phyloP scores from a whole-genome alignment of 1,140 invertebrate species.

The Pseudomyrmex dendroicus region DNA sequence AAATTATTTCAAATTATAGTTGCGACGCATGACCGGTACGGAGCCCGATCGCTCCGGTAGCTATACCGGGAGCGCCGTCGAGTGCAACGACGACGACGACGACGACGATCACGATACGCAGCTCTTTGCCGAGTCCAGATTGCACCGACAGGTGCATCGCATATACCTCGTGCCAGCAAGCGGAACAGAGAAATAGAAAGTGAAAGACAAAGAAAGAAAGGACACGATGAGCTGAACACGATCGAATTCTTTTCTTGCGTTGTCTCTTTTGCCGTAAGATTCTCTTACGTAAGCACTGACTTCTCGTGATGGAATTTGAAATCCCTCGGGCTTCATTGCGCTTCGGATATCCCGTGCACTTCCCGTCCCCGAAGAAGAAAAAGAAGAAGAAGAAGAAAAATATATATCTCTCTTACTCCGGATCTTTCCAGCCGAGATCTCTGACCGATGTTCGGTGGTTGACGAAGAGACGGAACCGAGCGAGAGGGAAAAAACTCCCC shows the following conservation, averaged over 20 bases:
- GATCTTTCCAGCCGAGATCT: constrained; percentile 7
- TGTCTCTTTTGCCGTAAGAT: constrained; percentile 62
- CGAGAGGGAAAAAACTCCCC: constrained; percentile 57
- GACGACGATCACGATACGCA: constrained; percentile 55
- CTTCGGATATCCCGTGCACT: constrained; percentile 52
- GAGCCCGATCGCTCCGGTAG: constrained; percentile 55
- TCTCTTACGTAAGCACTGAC: constrained; percentile 73
- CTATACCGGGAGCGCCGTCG: constrained; percentile 28
- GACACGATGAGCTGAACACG: constrained; percentile 15
- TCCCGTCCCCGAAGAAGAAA: constrained; percentile 12
- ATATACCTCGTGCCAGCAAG: constrained; percentile 23
- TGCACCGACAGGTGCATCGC: constrained; percentile 68
- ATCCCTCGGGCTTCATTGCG: constrained; percentile 72
- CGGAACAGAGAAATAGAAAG: background rate
- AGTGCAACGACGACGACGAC: constrained; percentile 47
- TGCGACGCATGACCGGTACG: constrained; percentile 80
- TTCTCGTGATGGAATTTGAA: constrained; percentile 69
- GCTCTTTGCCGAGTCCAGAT: constrained; percentile 51
- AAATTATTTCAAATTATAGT: constrained; percentile 85
- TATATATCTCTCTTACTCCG: constrained; percentile 26
- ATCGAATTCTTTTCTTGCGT: constrained; percentile 68
- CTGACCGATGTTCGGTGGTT: constrained; percentile 36
- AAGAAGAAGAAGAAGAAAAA: constrained; percentile 54
- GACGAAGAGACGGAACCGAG: constrained; percentile 20
- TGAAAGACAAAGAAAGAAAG: background rate